Base-by-base conservation (phyloP, 2,113 vertebrate genomes). In the Psittacara wagleri region DNA sequence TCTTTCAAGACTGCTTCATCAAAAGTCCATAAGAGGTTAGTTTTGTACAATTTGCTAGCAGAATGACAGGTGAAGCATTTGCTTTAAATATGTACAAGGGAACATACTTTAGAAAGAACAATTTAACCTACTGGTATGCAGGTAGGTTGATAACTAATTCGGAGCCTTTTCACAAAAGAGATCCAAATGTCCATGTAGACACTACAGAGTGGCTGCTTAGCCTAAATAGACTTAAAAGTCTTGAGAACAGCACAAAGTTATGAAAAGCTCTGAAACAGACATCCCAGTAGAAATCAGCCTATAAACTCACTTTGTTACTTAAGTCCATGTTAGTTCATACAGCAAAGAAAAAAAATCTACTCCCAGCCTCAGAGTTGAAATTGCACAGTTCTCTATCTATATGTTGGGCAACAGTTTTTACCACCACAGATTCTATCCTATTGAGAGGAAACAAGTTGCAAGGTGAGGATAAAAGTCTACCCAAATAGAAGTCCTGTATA, bases 291-390 rank as follows among this genome's bases (percentile, higher is more conserved):
- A 81, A 82, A 24, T 6, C 14, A 70, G 31, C 11, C 46, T 48
- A 44, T 31, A 75, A 52, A 51, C 7, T 51, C 23, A 23, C 24
- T 66, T 46, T 19, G 6, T 39, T 64, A 51, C 13, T 2, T 24
- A 7, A 51, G 13, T 37, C 16, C 10, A 29, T 33, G 7, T 22
- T 44, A 41, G 16, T 29, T 44, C 7, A 3, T 5, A 25, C 5
- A 0, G 4, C 33, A 35, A 57, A 62, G 7, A 16, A 28, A 62
- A 69, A 55, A 67, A 10, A 0, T 0, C 13, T 70, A 5, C 31
- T 59, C 14, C 19, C 43, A 73, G 17, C 27, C 3, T 51, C 16
- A 15, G 0, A 16, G 9, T 11, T 62, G 19, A 78, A 74, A 48
- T 29, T 17, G 5, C 11, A 35, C 4, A 51, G 12, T 27, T 20